These are phyloP conservation scores for Oeneis ivallda DNA, from an alignment of 2,888 invertebrate species.

Conservation along the genomic window DNA sequence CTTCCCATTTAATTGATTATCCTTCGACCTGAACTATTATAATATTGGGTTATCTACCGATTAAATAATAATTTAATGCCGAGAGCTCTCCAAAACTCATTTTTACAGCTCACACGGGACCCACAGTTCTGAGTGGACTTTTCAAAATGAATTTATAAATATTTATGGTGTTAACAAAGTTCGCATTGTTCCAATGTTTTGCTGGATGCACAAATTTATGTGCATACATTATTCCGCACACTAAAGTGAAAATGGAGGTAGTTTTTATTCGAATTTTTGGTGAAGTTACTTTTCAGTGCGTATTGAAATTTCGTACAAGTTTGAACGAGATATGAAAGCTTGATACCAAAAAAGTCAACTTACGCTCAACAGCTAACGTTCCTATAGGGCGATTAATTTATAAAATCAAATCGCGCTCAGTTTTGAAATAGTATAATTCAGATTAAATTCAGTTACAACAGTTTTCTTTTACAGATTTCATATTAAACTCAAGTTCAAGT, in stretches of 20 bases:
- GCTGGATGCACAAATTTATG: constrained; percentile 31
- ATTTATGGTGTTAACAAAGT: constrained; percentile 31
- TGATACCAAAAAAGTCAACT: too few relatives aligned
- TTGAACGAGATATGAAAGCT: neutral
- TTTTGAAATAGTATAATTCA: neutral
- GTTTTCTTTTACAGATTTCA: neutral
- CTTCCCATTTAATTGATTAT: too few relatives aligned
- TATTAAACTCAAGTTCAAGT: neutral
- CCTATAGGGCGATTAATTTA: neutral
- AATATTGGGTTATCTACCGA: too few relatives aligned
- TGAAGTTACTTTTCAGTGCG: neutral
- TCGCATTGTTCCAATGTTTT: constrained; percentile 32
- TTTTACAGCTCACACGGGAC: constrained; percentile 9
- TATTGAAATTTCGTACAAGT: neutral
- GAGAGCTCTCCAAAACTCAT: neutral
- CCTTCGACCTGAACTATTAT: too few relatives aligned
- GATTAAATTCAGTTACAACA: neutral
- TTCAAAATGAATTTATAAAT: constrained; percentile 27
- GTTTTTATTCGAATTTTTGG: neutral
- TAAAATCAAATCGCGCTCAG: neutral
- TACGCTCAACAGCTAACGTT: too few relatives aligned
- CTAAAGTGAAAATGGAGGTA: constrained; percentile 28
- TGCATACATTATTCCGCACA: constrained; percentile 31
- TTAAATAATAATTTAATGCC: too few relatives aligned
- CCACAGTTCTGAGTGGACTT: constrained; percentile 18